A percentile compares a stretch with the other conserved stretches of the same genome.
These are phyloP conservation scores for Sthenelais limicola DNA, from an alignment of 2,888 invertebrate species.

Conservation along the genomic window DNA sequence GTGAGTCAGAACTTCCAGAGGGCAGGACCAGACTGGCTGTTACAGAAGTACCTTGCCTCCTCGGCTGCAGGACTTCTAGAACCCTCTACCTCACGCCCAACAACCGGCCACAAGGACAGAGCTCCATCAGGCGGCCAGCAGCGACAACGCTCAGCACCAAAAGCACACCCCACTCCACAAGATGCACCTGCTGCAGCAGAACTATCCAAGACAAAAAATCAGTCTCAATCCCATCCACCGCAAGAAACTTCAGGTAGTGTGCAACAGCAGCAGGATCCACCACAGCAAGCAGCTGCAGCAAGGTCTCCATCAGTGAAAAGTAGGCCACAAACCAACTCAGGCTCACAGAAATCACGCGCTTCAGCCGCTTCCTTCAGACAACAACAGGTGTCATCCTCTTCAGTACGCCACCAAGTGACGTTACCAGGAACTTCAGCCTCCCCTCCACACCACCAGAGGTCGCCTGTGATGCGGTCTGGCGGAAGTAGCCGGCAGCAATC, in stretches of 20 bases:
- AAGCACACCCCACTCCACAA: too few relatives aligned
- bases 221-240: neutral
- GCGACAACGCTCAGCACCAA: too few relatives aligned
- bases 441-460: slow-evolving; percentile 12
- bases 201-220: neutral
- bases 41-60: slow-evolving; percentile 64
- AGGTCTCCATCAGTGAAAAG: neutral
- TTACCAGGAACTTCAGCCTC: neutral
- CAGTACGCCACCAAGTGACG: slow-evolving; percentile 5
- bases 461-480: neutral
- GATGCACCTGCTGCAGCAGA: neutral
- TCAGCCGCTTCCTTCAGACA: neutral
- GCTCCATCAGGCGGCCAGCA: neutral
- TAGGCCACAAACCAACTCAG: neutral
- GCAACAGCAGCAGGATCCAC: neutral
- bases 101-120: neutral
- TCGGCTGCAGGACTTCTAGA: too few relatives aligned
- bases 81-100: too few relatives aligned
- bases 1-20: slow-evolving; percentile 66
- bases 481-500: too few relatives aligned
- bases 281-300: neutral
- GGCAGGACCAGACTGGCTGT: slow-evolving; percentile 61
- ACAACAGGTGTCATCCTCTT: neutral
- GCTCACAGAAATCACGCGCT: slow-evolving; percentile 1
- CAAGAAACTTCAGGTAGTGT: neutral